Percentiles rank a stretch among this genome's conserved stretches.
Evolutionary conservation across 2,888 invertebrate genomes (phyloP).

Genomic region (Timema podura): DNA sequence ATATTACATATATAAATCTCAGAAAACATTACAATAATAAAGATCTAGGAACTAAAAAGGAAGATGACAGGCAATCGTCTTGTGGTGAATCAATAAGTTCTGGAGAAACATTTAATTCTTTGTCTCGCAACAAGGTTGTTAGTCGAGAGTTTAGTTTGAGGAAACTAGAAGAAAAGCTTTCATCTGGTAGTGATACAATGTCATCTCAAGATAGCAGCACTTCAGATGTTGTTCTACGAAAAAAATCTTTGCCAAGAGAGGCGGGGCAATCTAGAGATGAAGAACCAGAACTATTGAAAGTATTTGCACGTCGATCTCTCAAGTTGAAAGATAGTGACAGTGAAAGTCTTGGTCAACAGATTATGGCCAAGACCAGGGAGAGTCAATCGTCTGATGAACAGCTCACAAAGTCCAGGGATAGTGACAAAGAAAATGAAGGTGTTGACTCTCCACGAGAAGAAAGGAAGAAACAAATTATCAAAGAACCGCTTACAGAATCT

Average conservation of each 20-base stretch:
- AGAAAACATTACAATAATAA: constrained; percentile 17
- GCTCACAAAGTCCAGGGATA: constrained; percentile 59
- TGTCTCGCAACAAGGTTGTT: background rate
- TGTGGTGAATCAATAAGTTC: background rate
- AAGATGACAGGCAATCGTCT: constrained; percentile 8
- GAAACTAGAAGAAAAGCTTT: constrained; percentile 4
- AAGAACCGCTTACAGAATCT: constrained; percentile 29
- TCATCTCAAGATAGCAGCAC: too few species aligned
- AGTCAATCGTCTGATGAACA: constrained; percentile 49
- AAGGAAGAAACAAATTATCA: constrained; percentile 37
- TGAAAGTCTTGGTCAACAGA: constrained; percentile 55
- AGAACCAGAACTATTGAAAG: constrained; percentile 76
- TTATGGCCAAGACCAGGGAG: constrained; percentile 43
- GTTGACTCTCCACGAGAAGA: constrained; percentile 50
- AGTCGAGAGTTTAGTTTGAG: background rate
- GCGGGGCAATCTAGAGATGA: constrained; percentile 56
- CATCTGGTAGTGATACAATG: background rate
- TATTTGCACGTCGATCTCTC: constrained; percentile 73
- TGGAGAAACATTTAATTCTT: background rate
- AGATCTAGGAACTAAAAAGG: constrained; percentile 13
- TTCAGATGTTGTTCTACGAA: constrained; percentile 51
- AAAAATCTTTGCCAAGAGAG: constrained; percentile 51
- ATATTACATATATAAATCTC: too few species aligned
- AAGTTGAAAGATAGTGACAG: constrained; percentile 71
- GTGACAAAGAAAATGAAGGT: constrained; percentile 67